Evolutionary conservation across 2,888 invertebrate genomes (phyloP).

Genomic region (Chloromyia formosa): DNA sequence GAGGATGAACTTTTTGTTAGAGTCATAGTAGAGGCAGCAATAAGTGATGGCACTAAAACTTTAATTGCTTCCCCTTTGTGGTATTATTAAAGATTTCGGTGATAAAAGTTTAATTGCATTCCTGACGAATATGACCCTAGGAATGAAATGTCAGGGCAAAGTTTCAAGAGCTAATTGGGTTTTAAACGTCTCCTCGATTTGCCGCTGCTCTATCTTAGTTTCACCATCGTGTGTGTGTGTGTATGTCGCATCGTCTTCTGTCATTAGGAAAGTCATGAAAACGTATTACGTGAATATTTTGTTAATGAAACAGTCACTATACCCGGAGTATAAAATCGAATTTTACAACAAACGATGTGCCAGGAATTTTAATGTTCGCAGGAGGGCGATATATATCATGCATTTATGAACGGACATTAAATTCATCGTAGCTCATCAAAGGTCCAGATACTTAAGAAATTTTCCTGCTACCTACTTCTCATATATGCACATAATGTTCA

Average conservation of each 20-base stretch:
- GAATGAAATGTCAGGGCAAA: slow-evolving; percentile 15
- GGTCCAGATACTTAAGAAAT: too few relatives aligned
- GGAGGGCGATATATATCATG: too few relatives aligned
- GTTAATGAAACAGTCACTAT: neutral
- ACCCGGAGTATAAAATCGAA: too few relatives aligned
- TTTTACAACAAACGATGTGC: too few relatives aligned
- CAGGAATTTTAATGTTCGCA: too few relatives aligned
- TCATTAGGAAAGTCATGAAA: slow-evolving; percentile 14
- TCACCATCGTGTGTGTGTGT: neutral
- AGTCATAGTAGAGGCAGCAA: neutral
- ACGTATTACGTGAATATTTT: slow-evolving; percentile 15
- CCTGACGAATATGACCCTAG: neutral
- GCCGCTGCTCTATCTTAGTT: neutral
- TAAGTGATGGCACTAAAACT: slow-evolving; percentile 39
- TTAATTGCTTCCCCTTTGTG: slow-evolving; percentile 38
- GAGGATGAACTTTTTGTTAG: neutral
- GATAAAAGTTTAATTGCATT: slow-evolving; percentile 43
- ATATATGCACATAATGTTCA: too few relatives aligned
- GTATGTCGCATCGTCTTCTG: neutral
- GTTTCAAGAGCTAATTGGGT: slow-evolving; percentile 36
- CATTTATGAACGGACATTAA: too few relatives aligned
- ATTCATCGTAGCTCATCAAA: too few relatives aligned
- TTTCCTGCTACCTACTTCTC: too few relatives aligned
- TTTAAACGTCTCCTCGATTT: slow-evolving; percentile 31
- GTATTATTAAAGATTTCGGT: slow-evolving; percentile 36